A percentile compares a stretch with the other conserved stretches of the same genome.
Evolutionary conservation across 2,113 vertebrate genomes (phyloP).

Genomic region (Lota lota): DNA sequence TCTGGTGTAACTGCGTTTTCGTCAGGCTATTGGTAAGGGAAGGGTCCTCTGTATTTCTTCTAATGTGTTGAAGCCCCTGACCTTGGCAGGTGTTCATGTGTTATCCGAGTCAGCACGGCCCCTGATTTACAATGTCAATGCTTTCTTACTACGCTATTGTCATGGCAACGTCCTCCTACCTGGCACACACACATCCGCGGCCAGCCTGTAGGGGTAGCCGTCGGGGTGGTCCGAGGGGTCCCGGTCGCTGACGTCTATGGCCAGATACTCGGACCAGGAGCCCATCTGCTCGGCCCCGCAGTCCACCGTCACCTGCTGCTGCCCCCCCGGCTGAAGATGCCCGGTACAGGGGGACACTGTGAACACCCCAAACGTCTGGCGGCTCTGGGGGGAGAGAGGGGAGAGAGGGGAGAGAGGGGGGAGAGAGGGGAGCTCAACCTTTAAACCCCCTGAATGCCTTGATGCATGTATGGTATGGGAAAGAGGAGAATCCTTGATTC

Average conservation of each 20-base stretch:
- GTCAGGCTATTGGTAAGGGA: too few species aligned
- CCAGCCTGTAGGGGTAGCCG: slow-evolving; percentile 77
- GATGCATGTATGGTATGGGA: too few species aligned
- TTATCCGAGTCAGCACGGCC: too few species aligned
- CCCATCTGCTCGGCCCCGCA: slow-evolving; percentile 81
- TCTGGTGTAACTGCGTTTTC: too few species aligned
- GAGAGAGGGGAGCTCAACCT: neutral
- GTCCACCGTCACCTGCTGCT: slow-evolving; percentile 79
- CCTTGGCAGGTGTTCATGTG: too few species aligned
- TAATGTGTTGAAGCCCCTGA: too few species aligned
- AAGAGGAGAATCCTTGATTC: too few species aligned
- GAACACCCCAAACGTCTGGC: slow-evolving; percentile 79
- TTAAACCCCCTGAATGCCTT: too few species aligned
- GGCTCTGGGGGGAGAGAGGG: slow-evolving; percentile 55
- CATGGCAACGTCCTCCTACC: slow-evolving; percentile 65
- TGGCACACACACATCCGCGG: slow-evolving; percentile 82
- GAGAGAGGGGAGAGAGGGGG: neutral
- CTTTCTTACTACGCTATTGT: too few species aligned
- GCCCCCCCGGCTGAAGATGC: slow-evolving; percentile 62
- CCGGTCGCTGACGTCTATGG: slow-evolving; percentile 79
- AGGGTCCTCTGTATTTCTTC: too few species aligned
- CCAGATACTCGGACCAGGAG: slow-evolving; percentile 71
- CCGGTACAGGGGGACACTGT: slow-evolving; percentile 79
- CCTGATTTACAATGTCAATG: too few species aligned
- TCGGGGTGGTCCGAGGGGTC: slow-evolving; percentile 77